Percentiles rank a stretch among this genome's conserved stretches.
Conservation (phyloP, 2,888 invertebrate genomes). For the Agrilus mali region DNA sequence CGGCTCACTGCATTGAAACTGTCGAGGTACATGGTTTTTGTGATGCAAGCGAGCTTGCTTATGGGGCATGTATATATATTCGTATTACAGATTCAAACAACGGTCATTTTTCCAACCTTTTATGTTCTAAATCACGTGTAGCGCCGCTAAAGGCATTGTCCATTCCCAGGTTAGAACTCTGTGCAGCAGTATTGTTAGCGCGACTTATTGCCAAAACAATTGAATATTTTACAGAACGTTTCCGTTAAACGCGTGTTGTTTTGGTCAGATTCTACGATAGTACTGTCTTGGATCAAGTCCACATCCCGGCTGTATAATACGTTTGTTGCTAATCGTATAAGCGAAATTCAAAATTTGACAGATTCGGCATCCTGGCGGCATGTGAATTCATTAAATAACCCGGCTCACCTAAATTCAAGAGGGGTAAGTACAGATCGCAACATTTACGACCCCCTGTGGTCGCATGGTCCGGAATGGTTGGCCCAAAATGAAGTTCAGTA, state of each 20-base stretch:
- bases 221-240: background rate
- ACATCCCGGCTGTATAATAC: conserved; percentile 8
- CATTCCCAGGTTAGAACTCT: conserved; percentile 18
- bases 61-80: too few species aligned
- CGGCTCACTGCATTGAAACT: background rate
- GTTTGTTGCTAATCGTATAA: conserved; percentile 11
- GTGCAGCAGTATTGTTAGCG: conserved; percentile 16
- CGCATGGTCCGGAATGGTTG: conserved; percentile 6
- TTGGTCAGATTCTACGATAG: conserved; percentile 20
- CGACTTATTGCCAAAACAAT: conserved; percentile 9
- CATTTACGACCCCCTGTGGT: conserved; percentile 1
- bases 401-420: conserved; percentile 11
- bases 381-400: conserved; percentile 8
- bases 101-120: background rate
- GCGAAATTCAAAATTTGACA: conserved; percentile 8
- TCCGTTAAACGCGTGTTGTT: background rate
- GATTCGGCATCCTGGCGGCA: conserved; percentile 9
- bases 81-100: conserved; percentile 1
- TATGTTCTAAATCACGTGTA: conserved; percentile 4
- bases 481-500: background rate
- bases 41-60: conserved; percentile 15
- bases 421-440: conserved; percentile 4
- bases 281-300: conserved; percentile 7
- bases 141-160: conserved; percentile 5
- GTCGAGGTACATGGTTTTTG: conserved; percentile 13